Percentiles rank a stretch among this genome's conserved stretches.
Conservation (phyloP, 1,140 invertebrate species). For the Zaprionus kolodkinae region DNA sequence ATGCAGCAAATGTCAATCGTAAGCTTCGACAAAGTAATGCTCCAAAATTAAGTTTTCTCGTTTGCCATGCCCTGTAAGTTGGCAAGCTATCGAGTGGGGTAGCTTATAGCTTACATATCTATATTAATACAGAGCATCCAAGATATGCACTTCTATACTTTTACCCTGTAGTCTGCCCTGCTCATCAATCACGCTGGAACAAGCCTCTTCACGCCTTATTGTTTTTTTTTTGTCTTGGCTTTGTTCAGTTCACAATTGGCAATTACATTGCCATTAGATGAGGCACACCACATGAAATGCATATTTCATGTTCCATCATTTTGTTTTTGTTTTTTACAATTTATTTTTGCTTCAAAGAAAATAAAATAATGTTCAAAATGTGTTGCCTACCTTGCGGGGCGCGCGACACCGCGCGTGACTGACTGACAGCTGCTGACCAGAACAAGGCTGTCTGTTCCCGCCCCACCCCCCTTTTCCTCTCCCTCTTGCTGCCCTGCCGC, state of each 20-base stretch:
- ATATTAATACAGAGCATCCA: too few species aligned
- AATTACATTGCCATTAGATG: constrained; percentile 77
- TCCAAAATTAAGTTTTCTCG: constrained; percentile 32
- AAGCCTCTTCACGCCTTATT: background rate
- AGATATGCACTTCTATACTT: too few species aligned
- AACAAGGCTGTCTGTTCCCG: constrained; percentile 18
- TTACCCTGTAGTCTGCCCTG: background rate
- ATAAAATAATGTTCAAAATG: constrained; percentile 45
- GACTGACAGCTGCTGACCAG: constrained; percentile 64
- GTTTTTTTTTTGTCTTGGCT: constrained; percentile 14
- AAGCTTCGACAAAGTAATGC: constrained; percentile 43
- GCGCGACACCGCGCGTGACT: constrained; percentile 13
- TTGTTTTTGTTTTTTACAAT: constrained; percentile 20
- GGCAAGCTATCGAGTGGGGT: background rate
- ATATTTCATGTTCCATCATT: constrained; percentile 67
- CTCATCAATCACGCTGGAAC: background rate
- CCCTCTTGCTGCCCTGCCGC: background rate
- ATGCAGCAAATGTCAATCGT: constrained; percentile 52
- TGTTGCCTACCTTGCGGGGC: constrained; percentile 37
- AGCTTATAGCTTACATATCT: background rate
- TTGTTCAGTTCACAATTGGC: constrained; percentile 63
- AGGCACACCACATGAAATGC: constrained; percentile 39
- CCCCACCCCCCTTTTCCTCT: background rate
- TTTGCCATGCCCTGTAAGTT: constrained; percentile 4
- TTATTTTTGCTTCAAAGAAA: constrained; percentile 38